A percentile compares a stretch with the other conserved stretches of the same genome.
Evolutionary conservation across 2,797 vertebrate genomes (phyloP).

Genomic region (Poecilia picta): DNA sequence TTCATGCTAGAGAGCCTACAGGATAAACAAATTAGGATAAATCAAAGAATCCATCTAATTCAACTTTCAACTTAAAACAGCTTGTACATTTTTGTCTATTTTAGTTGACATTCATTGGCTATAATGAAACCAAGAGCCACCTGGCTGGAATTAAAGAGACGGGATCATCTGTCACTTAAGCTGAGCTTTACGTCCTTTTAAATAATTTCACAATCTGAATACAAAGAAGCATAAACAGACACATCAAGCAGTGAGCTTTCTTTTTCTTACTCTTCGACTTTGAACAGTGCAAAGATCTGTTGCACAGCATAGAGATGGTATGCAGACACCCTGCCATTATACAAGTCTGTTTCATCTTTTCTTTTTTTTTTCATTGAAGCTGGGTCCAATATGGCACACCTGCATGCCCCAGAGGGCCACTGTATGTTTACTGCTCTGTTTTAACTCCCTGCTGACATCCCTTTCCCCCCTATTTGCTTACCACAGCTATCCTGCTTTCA

Average conservation of each 20-base stretch:
- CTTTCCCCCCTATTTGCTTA: background rate
- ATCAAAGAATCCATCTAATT: background rate
- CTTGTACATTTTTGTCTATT: background rate
- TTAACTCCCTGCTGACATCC: background rate
- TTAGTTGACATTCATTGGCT: background rate
- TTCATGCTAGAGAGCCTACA: background rate
- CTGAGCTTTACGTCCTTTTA: background rate
- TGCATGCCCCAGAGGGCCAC: background rate
- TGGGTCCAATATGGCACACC: background rate
- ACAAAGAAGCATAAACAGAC: background rate
- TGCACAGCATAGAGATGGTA: background rate
- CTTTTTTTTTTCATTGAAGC: background rate
- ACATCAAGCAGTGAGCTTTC: background rate
- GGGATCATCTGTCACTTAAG: background rate
- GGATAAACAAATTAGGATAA: background rate
- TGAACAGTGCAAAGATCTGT: background rate
- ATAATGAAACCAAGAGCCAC: background rate
- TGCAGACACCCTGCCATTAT: background rate
- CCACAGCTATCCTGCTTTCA: background rate
- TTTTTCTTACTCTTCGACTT: background rate
- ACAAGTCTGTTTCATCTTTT: background rate
- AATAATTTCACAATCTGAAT: background rate
- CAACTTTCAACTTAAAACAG: background rate
- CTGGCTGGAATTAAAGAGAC: background rate
- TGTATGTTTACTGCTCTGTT: background rate